phyloP scores from a whole-genome alignment of 2,888 invertebrate species.

The Panzeria rudis region DNA sequence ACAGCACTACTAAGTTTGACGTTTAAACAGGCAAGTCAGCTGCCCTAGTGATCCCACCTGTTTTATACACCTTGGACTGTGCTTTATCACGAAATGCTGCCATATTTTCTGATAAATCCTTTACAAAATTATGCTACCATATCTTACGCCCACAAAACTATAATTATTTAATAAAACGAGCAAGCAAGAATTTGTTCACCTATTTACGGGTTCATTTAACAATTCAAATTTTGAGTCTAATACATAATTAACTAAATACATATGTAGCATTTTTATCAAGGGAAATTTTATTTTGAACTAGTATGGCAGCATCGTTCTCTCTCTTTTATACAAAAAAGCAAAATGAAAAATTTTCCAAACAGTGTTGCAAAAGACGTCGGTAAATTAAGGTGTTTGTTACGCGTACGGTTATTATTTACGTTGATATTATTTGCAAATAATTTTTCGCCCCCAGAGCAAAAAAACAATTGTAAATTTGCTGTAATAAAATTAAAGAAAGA shows the following conservation, averaged over 20 bases:
- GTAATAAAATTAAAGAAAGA: slow-evolving; percentile 22
- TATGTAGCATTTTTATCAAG: background rate
- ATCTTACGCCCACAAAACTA: too few relatives aligned
- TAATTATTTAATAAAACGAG: too few relatives aligned
- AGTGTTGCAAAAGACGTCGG: slow-evolving; percentile 70
- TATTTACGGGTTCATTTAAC: too few relatives aligned
- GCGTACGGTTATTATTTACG: slow-evolving; percentile 38
- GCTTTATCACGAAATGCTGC: too few relatives aligned
- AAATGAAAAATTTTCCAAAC: slow-evolving; percentile 38
- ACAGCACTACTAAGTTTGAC: too few relatives aligned
- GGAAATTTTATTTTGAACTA: background rate
- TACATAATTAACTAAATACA: background rate
- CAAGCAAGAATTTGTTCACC: too few relatives aligned
- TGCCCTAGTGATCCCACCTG: too few relatives aligned
- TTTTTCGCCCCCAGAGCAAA: slow-evolving; percentile 42
- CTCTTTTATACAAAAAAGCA: slow-evolving; percentile 7
- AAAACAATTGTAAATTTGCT: slow-evolving; percentile 22
- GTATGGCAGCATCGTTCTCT: slow-evolving; percentile 14
- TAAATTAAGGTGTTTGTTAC: slow-evolving; percentile 44
- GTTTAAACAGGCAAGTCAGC: too few relatives aligned
- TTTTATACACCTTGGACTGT: too few relatives aligned
- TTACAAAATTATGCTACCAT: too few relatives aligned
- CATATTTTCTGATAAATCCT: too few relatives aligned
- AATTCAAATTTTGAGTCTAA: too few relatives aligned
- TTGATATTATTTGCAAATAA: slow-evolving; percentile 45